These are phyloP conservation scores for Megatriorchis doriae DNA, from an alignment of 2,113 vertebrate genomes.

Conservation along the genomic window DNA sequence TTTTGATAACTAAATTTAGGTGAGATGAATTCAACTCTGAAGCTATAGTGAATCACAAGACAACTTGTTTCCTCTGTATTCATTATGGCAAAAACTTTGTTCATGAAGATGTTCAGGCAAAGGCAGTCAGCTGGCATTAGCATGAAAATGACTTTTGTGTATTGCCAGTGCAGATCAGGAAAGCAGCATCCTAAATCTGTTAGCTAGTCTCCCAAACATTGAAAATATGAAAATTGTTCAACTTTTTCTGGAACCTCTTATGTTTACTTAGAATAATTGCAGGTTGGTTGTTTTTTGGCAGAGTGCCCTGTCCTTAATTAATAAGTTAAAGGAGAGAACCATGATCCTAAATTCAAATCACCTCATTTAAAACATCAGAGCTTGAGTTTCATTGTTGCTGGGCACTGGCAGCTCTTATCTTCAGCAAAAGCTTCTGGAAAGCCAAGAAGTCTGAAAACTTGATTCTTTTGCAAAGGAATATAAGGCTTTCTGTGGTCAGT, in stretches of 20 bases:
- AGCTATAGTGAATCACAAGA: background rate
- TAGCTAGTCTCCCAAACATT: background rate
- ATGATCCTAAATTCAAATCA: background rate
- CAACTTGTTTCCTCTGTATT: background rate
- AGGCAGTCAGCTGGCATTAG: background rate
- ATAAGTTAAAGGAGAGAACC: background rate
- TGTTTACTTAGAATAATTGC: background rate
- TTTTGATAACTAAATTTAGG: background rate
- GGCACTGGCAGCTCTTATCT: background rate
- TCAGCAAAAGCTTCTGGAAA: background rate
- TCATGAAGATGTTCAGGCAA: background rate
- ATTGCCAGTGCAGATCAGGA: background rate
- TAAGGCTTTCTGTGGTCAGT: background rate
- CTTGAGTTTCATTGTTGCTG: background rate
- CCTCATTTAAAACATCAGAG: background rate
- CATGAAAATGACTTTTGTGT: background rate
- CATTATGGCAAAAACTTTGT: background rate
- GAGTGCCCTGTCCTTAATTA: background rate
- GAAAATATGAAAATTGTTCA: background rate
- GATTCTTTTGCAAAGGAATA: background rate
- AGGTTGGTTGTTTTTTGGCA: background rate
- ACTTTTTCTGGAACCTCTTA: background rate
- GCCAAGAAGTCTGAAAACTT: background rate
- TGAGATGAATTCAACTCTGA: background rate
- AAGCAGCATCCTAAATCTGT: background rate